These are phyloP conservation scores for Capromys pilorides DNA, from an alignment of 2,797 vertebrate species.

Conservation along the genomic window DNA sequence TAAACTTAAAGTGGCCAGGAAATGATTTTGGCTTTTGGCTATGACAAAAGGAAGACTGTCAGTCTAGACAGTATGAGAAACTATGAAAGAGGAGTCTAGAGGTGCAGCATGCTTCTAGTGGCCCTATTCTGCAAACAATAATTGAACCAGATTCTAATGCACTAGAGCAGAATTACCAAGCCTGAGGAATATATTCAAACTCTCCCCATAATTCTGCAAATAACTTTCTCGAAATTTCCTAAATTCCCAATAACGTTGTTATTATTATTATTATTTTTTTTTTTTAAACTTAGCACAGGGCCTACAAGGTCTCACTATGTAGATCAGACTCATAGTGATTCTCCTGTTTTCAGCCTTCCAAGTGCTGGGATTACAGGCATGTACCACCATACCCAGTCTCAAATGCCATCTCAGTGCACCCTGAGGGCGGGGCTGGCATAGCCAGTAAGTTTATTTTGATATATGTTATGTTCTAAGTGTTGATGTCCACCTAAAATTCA, in stretches of 20 bases:
- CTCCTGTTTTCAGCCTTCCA: too few species aligned
- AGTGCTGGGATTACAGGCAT: too few species aligned
- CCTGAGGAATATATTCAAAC: background rate
- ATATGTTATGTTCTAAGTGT: background rate
- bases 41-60: background rate
- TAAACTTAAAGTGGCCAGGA: background rate
- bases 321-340: too few species aligned
- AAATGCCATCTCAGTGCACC: too few species aligned
- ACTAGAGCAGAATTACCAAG: background rate
- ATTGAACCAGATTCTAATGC: background rate
- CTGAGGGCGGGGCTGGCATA: too few species aligned
- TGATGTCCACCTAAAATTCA: background rate
- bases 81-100: background rate
- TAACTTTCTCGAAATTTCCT: slow-evolving; percentile 42
- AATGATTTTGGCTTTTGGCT: slow-evolving; percentile 12
- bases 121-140: background rate
- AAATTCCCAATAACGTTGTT: background rate
- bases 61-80: background rate
- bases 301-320: too few species aligned
- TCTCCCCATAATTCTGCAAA: slow-evolving; percentile 37
- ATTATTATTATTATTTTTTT: too few species aligned
- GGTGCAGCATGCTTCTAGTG: background rate
- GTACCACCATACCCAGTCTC: too few species aligned
- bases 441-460: slow-evolving; percentile 25
- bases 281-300: too few species aligned